Evolutionary conservation across 2,113 vertebrate genomes (phyloP).

Genomic region (Thryonomys swinderianus): DNA sequence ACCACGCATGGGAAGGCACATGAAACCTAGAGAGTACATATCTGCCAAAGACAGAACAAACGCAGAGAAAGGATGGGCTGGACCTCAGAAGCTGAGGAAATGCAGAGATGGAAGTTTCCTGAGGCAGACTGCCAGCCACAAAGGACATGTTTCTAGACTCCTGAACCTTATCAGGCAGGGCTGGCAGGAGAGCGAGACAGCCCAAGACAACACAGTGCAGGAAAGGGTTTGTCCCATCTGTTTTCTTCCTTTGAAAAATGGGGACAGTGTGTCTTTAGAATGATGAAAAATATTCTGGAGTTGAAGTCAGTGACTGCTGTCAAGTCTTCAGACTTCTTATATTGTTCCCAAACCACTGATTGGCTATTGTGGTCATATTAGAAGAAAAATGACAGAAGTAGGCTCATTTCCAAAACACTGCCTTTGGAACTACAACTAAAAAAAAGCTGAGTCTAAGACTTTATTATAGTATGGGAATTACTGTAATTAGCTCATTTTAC

Average conservation of each 20-base stretch:
- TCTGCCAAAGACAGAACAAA: constrained; percentile 52
- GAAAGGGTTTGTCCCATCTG: not conserved
- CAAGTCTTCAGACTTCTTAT: not conserved
- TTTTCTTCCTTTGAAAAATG: not conserved
- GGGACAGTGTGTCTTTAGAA: not conserved
- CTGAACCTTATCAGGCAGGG: not conserved
- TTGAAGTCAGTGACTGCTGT: constrained; percentile 2
- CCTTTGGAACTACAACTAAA: not conserved
- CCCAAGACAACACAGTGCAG: not conserved
- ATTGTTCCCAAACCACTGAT: not conserved
- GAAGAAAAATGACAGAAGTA: constrained; percentile 26
- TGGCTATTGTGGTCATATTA: not conserved
- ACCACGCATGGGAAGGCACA: not conserved
- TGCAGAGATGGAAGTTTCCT: not conserved
- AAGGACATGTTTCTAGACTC: constrained; percentile 50
- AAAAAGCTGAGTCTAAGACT: not conserved
- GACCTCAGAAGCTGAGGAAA: not conserved
- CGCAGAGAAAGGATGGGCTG: not conserved
- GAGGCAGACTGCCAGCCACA: not conserved
- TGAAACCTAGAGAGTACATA: not conserved
- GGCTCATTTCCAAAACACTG: not conserved
- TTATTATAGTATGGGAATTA: not conserved
- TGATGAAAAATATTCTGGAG: constrained; percentile 11
- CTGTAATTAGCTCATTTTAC: not conserved
- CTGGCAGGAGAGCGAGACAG: not conserved